Percentiles rank a stretch among this genome's conserved stretches.
These are phyloP conservation scores for Cryptus armator DNA, from an alignment of 2,888 invertebrate genomes.

Conservation along the genomic window DNA sequence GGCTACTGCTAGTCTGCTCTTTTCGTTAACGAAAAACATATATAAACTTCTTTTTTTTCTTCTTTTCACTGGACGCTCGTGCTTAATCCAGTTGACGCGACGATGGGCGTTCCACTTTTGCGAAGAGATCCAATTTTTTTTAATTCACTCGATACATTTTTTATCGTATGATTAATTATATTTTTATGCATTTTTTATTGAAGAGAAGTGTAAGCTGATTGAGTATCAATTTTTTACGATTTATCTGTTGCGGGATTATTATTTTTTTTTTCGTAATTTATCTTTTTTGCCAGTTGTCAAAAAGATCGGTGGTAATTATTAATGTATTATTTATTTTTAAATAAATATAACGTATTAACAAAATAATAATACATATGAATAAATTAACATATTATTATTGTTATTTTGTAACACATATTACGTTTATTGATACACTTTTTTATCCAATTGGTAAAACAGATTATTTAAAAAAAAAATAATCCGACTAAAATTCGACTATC, in stretches of 20 bases:
- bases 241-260: neutral
- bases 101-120: constrained; percentile 50
- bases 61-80: constrained; percentile 47
- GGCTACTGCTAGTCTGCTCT: constrained; percentile 31
- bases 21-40: constrained; percentile 30
- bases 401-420: no score
- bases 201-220: neutral
- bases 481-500: neutral
- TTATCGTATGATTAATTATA: neutral
- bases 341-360: no score
- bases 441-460: no score
- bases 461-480: no score
- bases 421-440: no score
- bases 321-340: no score
- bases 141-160: neutral
- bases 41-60: constrained; percentile 6
- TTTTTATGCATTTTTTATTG: neutral
- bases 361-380: no score
- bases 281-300: no score
- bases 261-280: no score
- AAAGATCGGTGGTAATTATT: no score
- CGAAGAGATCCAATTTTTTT: constrained; percentile 19
- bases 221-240: neutral
- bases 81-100: constrained; percentile 28
- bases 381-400: no score